Conservation (phyloP, 2,888 invertebrate genomes). For the Drosophila meridionalis region DNA sequence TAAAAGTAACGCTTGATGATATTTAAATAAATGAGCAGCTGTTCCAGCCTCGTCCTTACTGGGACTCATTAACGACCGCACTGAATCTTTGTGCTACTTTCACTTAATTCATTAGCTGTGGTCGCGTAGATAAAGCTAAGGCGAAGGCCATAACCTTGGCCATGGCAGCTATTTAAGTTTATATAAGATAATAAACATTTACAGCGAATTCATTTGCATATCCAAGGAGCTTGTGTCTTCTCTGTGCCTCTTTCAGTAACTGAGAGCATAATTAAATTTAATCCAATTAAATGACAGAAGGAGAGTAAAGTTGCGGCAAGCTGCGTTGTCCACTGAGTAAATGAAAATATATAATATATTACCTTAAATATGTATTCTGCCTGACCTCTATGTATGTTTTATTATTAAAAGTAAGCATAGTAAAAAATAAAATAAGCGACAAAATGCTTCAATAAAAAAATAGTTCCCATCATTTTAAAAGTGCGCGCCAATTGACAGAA, state of each 20-base stretch:
- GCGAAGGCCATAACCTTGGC: constrained; percentile 32
- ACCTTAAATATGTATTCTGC: constrained; percentile 20
- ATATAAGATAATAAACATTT: constrained; percentile 63
- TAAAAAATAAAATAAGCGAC: background rate
- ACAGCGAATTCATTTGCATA: constrained; percentile 66
- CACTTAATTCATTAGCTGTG: constrained; percentile 49
- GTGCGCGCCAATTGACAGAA: constrained; percentile 23
- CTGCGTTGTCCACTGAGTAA: constrained; percentile 18
- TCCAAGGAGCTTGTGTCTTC: constrained; percentile 16
- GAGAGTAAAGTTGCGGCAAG: constrained; percentile 32
- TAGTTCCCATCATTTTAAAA: background rate
- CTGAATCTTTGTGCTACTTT: constrained; percentile 31
- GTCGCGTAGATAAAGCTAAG: constrained; percentile 24
- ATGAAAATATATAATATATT: constrained; percentile 15
- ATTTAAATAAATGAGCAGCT: constrained; percentile 25
- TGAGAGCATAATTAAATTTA: constrained; percentile 68
- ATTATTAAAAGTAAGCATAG: constrained; percentile 24
- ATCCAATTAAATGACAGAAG: constrained; percentile 69
- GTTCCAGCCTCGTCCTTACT: constrained; percentile 4
- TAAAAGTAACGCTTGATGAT: constrained; percentile 17
- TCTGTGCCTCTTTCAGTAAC: constrained; percentile 42
- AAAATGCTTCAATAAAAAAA: background rate
- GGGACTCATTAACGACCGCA: constrained; percentile 17
- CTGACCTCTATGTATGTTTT: constrained; percentile 11
- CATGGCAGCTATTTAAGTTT: constrained; percentile 45